Evolutionary conservation across 2,888 invertebrate species (phyloP), one percentile per base, ranked within the genome.

Genomic region (Caenorhabditis uteleia): DNA sequence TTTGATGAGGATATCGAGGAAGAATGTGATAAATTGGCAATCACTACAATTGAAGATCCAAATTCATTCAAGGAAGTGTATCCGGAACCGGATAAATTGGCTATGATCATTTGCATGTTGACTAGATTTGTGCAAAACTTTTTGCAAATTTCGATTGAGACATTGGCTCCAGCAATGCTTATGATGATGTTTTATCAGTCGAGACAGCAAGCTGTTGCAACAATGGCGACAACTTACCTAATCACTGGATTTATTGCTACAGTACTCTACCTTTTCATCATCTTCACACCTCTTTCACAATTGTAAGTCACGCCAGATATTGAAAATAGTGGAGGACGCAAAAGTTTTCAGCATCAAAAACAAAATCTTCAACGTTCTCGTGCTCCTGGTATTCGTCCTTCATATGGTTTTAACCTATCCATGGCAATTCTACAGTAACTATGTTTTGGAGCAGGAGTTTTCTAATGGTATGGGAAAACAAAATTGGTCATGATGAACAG

Each of bases 181-280:
- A 64, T 64, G 64, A 53, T 64, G 53, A 57, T 64, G 57, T 64
- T 54, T 33, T 49, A 45, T n/a, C 57, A 57, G 25, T 45, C 64
- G n/a, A 47, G 57, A 39, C 53, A 60, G 39, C 48, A 64, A 57
- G 53, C 64, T 20, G 57, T 57, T 16, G 57, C 57, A 20, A 57
- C 44, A 25, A 64, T 64, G 64, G 57, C 64, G 16, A 57, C 53
- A 36, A 57, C 57, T 14, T 57, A 57, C 34, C 42, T 64, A 25
- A 49, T 31, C 3, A 64, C 64, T 33, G 64, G 64, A n/a, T 25
- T 64, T 53, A 57, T 64, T 16, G 57, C 64, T 10, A 64, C 64
- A 10, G 34, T 57, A 16, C 49, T 64, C 16, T 64, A 64, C 33
- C 26, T 64, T 7, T 16, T 48, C 2, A 57, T 64, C 23, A 64